phyloP scores from a whole-genome alignment of 2,888 invertebrate genomes.

The Pyrochroa serraticornis region DNA sequence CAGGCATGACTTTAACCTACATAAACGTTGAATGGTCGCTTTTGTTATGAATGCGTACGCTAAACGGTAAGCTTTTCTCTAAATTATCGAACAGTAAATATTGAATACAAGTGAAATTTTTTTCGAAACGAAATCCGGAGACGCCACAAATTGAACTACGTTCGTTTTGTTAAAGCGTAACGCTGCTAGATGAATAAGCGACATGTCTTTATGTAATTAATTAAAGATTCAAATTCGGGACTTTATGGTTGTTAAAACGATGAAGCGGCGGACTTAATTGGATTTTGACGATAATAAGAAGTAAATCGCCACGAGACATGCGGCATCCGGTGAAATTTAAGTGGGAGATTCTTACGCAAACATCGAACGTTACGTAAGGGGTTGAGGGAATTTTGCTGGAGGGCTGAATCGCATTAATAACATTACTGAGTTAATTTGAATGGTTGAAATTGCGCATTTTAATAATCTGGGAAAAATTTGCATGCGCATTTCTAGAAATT shows the following conservation, averaged over 20 bases:
- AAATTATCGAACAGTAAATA: slow-evolving; percentile 1
- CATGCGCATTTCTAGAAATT: too few species aligned
- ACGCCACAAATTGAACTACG: neutral
- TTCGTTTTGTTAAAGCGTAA: slow-evolving; percentile 4
- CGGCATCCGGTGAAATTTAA: slow-evolving; percentile 23
- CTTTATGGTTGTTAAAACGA: too few species aligned
- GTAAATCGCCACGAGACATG: slow-evolving; percentile 4
- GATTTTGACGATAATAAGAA: slow-evolving; percentile 3
- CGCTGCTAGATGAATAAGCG: neutral
- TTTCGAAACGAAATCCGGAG: neutral
- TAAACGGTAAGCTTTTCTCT: neutral
- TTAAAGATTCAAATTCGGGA: too few species aligned
- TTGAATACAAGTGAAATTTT: neutral
- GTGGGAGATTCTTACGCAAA: slow-evolving; percentile 12
- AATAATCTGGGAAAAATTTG: too few species aligned
- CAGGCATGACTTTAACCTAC: slow-evolving; percentile 13
- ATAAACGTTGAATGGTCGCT: neutral
- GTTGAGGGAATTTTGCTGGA: neutral
- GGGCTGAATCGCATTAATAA: slow-evolving; percentile 4
- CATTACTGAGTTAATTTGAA: too few species aligned
- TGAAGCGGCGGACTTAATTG: neutral
- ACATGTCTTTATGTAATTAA: too few species aligned
- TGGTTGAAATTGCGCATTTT: too few species aligned
- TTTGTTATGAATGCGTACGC: neutral
- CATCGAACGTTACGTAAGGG: neutral